A percentile compares a stretch with the other conserved stretches of the same genome.
These are phyloP conservation scores for Diachasma alloeum DNA, from an alignment of 1,140 invertebrate species.

Conservation along the genomic window DNA sequence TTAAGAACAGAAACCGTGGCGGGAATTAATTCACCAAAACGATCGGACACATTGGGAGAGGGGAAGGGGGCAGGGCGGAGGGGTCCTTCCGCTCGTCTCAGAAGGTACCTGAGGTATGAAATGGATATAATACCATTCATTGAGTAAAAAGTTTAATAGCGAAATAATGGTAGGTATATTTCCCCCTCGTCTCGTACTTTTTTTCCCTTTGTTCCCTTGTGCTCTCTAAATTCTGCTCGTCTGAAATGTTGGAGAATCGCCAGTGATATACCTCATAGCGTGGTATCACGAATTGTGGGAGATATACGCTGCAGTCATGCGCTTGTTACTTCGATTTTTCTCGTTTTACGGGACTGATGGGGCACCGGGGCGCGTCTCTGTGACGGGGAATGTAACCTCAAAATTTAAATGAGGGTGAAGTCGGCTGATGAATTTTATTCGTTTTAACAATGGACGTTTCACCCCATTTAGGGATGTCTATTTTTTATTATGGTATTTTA, in stretches of 20 bases:
- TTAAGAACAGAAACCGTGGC: slow-evolving; percentile 37
- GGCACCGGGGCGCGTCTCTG: too few relatives aligned
- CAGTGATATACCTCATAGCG: slow-evolving; percentile 30
- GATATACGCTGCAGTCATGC: background rate
- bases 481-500: too few relatives aligned
- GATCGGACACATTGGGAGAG: slow-evolving; percentile 30
- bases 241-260: slow-evolving; percentile 40
- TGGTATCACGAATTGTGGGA: background rate
- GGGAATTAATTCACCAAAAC: slow-evolving; percentile 49
- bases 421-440: background rate
- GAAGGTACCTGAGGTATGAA: background rate
- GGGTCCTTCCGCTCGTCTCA: background rate
- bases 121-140: slow-evolving; percentile 11
- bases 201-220: background rate
- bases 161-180: slow-evolving; percentile 42
- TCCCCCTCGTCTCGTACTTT: background rate
- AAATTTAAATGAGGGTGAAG: background rate
- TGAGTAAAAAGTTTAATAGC: slow-evolving; percentile 48
- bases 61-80: background rate
- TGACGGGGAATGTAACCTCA: background rate
- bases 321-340: background rate
- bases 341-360: too few relatives aligned
- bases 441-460: too few relatives aligned
- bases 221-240: background rate
- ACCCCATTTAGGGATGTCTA: too few relatives aligned